Base-by-base conservation (phyloP, 2,113 vertebrate species). In the Haplochromis vanheusdeni region DNA sequence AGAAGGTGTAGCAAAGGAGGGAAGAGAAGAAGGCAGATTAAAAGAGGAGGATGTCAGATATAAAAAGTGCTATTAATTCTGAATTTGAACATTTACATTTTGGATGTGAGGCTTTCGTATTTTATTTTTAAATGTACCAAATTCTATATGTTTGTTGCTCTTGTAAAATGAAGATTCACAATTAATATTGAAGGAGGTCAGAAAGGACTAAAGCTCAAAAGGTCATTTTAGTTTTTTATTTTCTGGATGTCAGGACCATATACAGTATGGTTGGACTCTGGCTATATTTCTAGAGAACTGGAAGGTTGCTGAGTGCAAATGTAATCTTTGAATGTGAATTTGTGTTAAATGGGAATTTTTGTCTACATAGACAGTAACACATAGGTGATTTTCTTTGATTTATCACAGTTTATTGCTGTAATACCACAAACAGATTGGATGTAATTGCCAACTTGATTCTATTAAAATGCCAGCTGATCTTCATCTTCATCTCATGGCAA, bases 21-120 rank as follows among this genome's bases (percentile, higher is more conserved):
- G 79, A 28, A 65, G 62, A 81, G 73, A 73, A 85, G 68, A 47
- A 62, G 62, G 26, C 40, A 91, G 82, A 83, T 84, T 88, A 80
- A 31, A 81, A 62, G 73, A 84, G 58, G 21, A 80, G 35, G 35
- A 9, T 65, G 28, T 28, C 42, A 51, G 49, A 60, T 58, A 86
- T 14, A 79, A n/a, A 87, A 79, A 81, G 21, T 55, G 40, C 12
- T 58, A 3, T 85, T 40, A 37, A 12, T 47, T 21, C 35, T 65
- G 31, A 4, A n/a, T 40, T n/a, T 73, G 3, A 79, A 83, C 35
- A 77, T 49, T 65, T 33, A 12, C 35, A 56, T 14, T 80, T 56
- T 28, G n/a, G 26, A 47, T 47, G 8, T 54, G 4, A 51, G 17
- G 17, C 14, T 6, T 60, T 60, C 0, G 3, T 9, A 31, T 60